phyloP scores from a whole-genome alignment of 2,888 invertebrate genomes.

The Pasiphila rectangulata region DNA sequence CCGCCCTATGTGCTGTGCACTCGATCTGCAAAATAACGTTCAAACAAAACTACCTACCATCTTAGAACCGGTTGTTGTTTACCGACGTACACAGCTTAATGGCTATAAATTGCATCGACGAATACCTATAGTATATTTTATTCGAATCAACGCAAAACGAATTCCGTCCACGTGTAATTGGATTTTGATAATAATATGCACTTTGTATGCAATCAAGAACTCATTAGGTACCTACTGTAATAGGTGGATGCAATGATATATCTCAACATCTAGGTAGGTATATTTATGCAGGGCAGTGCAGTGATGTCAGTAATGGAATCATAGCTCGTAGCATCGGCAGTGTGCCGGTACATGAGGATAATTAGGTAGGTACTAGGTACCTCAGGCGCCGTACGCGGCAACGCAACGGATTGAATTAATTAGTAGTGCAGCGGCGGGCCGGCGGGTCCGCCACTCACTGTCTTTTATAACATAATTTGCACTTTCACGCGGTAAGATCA shows the following conservation, averaged over 20 bases:
- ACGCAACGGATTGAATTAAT: conserved; percentile 71
- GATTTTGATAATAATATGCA: conserved; percentile 16
- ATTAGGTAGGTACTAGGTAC: neutral
- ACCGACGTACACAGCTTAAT: conserved; percentile 64
- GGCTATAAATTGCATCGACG: conserved; percentile 58
- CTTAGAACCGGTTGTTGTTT: conserved; percentile 72
- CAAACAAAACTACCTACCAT: conserved; percentile 62
- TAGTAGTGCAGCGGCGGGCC: conserved; percentile 66
- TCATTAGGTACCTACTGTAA: conserved; percentile 3
- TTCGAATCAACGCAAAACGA: conserved; percentile 41
- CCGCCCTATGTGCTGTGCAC: conserved; percentile 46
- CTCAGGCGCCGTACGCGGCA: conserved; percentile 25
- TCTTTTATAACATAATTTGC: conserved; percentile 82
- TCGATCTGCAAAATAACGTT: conserved; percentile 61
- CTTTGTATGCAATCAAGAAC: conserved; percentile 8
- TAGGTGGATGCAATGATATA: neutral
- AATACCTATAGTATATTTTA: conserved; percentile 38
- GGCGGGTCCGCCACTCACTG: conserved; percentile 72
- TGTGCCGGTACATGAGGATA: neutral
- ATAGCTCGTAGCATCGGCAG: conserved; percentile 15
- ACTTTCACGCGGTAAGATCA: conserved; percentile 79
- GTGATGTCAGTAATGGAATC: conserved; percentile 32
- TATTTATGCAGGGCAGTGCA: conserved; percentile 13
- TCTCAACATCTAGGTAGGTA: neutral
- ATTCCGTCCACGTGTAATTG: conserved; percentile 47